These are phyloP conservation scores for Heterodera filipjevi DNA, from an alignment of 2,888 invertebrate species.

Conservation along the genomic window DNA sequence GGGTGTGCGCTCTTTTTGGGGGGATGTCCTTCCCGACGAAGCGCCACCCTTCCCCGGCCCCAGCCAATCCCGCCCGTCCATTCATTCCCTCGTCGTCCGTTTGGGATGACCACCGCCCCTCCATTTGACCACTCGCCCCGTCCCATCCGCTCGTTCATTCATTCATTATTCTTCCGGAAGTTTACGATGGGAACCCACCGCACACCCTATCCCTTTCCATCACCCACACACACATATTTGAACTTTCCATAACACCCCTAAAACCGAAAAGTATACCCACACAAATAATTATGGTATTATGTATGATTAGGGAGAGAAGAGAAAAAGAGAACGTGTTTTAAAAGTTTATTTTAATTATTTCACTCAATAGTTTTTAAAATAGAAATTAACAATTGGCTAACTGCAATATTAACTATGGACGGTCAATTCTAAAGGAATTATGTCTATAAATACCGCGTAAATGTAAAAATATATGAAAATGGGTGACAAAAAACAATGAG, in stretches of 20 bases:
- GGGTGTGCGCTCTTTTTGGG: too few species aligned
- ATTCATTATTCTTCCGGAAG: constrained; percentile 17
- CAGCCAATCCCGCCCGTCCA: neutral
- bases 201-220: neutral
- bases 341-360: too few species aligned
- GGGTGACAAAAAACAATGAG: too few species aligned
- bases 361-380: too few species aligned
- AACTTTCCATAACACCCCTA: neutral
- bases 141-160: neutral
- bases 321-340: too few species aligned
- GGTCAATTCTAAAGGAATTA: too few species aligned
- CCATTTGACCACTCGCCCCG: neutral
- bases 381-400: too few species aligned
- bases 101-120: neutral
- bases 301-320: too few species aligned
- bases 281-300: too few species aligned
- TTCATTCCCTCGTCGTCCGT: neutral
- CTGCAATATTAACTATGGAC: too few species aligned
- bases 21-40: neutral
- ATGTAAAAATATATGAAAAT: neutral
- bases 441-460: neutral
- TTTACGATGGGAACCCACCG: constrained; percentile 7
- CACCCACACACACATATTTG: neutral
- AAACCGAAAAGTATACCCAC: neutral
- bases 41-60: neutral